A percentile compares a stretch with the other conserved stretches of the same genome.
These are phyloP conservation scores for Odontomachus brunneus DNA, from an alignment of 1,140 invertebrate genomes.

Conservation along the genomic window DNA sequence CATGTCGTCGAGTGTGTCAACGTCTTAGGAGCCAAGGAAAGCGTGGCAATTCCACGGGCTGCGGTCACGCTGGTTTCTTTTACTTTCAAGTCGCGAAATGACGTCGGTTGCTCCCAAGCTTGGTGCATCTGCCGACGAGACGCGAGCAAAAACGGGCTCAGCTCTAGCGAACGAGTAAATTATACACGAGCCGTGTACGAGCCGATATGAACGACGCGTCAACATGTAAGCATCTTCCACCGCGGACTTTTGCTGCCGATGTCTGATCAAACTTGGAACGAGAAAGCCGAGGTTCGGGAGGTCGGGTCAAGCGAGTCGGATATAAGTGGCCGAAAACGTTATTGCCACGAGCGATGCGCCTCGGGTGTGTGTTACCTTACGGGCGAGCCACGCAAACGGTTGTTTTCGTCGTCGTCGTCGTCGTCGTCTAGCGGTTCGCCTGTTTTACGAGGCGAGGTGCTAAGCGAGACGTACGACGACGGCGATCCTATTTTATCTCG, in stretches of 20 bases:
- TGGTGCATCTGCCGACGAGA: not conserved
- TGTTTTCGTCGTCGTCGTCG: conserved; percentile 1
- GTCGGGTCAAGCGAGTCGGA: not conserved
- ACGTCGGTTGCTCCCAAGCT: not conserved
- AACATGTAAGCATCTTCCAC: too few relatives aligned
- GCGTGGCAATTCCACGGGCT: not conserved
- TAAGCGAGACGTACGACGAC: conserved; percentile 27
- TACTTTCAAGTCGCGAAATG: not conserved
- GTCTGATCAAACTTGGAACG: too few relatives aligned
- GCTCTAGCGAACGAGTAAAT: not conserved
- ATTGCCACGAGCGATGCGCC: not conserved
- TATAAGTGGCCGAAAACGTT: not conserved
- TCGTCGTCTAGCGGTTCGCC: not conserved
- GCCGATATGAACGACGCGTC: not conserved
- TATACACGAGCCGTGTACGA: not conserved
- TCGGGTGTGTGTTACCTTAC: not conserved
- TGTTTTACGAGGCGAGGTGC: conserved; percentile 6
- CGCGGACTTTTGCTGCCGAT: too few relatives aligned
- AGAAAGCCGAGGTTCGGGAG: too few relatives aligned
- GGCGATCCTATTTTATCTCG: conserved; percentile 37
- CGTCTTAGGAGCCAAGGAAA: not conserved
- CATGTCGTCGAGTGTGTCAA: conserved; percentile 4
- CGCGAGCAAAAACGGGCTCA: not conserved
- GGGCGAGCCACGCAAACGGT: not conserved
- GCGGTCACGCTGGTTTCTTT: not conserved